A percentile compares a stretch with the other conserved stretches of the same genome.
These are phyloP conservation scores for Campodea augens DNA, from an alignment of 1,140 invertebrate species.

Conservation along the genomic window DNA sequence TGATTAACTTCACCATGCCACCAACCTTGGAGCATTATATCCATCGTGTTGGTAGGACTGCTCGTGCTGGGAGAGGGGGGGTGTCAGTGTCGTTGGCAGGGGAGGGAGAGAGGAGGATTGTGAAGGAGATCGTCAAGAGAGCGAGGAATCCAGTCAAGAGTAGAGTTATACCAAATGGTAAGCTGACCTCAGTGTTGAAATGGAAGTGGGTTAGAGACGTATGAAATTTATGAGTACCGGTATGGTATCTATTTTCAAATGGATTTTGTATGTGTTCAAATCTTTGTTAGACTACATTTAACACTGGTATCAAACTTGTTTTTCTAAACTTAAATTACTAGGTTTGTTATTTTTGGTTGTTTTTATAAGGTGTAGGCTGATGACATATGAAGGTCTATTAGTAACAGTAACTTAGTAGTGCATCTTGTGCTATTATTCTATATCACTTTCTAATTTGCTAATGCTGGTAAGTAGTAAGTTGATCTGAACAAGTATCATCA, in stretches of 20 bases:
- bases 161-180: constrained; percentile 58
- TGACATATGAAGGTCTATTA: no score
- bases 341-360: neutral
- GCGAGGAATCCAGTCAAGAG: constrained; percentile 71
- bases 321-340: constrained; percentile 1
- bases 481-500: no score
- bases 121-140: constrained; percentile 80
- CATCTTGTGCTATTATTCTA: no score
- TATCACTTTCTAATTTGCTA: no score
- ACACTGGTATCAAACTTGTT: neutral
- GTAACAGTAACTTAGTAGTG: no score
- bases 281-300: neutral
- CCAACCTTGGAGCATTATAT: constrained; percentile 87
- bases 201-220: no score
- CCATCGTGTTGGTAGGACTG: constrained; percentile 84
- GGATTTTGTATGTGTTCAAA: neutral
- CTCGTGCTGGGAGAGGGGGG: constrained; percentile 71
- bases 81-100: constrained; percentile 86
- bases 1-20: constrained; percentile 93
- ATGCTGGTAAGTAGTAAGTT: no score
- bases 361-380: neutral
- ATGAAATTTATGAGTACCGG: neutral
- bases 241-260: neutral
- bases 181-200: neutral
- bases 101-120: constrained; percentile 70